These are phyloP conservation scores for Archegozetes longisetosus DNA, from an alignment of 1,140 invertebrate species.

Conservation along the genomic window DNA sequence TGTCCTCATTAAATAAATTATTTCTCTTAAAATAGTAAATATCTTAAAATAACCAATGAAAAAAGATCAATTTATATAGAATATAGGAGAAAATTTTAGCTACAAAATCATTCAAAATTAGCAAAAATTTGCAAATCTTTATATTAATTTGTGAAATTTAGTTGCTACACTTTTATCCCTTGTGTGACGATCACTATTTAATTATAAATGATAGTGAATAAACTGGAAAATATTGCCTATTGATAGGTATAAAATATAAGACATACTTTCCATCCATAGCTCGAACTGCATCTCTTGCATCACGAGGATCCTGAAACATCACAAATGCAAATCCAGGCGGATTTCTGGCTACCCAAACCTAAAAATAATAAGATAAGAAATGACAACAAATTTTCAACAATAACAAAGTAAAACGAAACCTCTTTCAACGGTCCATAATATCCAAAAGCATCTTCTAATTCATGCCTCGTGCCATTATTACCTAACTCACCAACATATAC, in stretches of 20 bases:
- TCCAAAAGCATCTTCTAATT: conserved; percentile 80
- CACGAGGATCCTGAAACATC: conserved; percentile 83
- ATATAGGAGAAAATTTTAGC: too few species aligned
- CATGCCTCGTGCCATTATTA: conserved; percentile 64
- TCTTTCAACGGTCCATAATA: conserved; percentile 84
- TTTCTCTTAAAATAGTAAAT: too few species aligned
- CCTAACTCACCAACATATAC: conserved; percentile 87
- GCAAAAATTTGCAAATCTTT: too few species aligned
- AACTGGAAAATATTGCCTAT: neutral
- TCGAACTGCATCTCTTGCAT: conserved; percentile 80
- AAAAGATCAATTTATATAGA: too few species aligned
- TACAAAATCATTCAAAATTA: too few species aligned
- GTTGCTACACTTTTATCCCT: too few species aligned
- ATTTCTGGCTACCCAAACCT: conserved; percentile 17
- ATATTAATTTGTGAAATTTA: too few species aligned
- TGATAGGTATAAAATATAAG: neutral
- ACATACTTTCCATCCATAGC: conserved; percentile 48
- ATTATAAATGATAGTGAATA: neutral
- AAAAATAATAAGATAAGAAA: too few species aligned
- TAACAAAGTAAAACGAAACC: conserved; percentile 46
- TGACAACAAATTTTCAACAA: too few species aligned
- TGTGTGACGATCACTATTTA: too few species aligned
- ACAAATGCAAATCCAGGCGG: conserved; percentile 78
- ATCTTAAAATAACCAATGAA: too few species aligned
- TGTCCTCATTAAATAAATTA: too few species aligned